Base-by-base conservation (phyloP, 2,797 vertebrate genomes). In the Acanthis flammea region DNA sequence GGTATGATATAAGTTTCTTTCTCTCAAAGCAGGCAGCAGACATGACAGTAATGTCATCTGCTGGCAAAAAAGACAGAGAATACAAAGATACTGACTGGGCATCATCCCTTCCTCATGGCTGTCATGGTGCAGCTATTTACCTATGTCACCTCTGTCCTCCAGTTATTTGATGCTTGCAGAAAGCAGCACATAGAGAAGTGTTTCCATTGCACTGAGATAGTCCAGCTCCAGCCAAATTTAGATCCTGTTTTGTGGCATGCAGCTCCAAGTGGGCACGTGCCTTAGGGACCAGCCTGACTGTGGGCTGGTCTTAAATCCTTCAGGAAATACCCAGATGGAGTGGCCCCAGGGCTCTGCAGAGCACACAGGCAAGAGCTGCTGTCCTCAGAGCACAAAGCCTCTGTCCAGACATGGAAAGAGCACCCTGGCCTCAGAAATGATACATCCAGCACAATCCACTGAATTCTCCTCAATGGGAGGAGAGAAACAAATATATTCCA, bases 301-400 rank as follows among this genome's bases (percentile, higher is more conserved):
- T 19, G 61, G 7, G 18, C 10, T 3, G 5, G 14, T 35, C 47
- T 50, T 79, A 33, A 50, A 83, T 24, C 14, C 41, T 45, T 53
- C 0, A 2, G 54, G 60, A 68, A 37, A 23, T 41, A 25, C 10
- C 7, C 2, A 0, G 7, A 4, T 48, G n/a, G 2, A 2, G 0
- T 53, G 17, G 33, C 15, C 13, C 13, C 30, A 22, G 48, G 63
- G 25, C 47, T 23, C 21, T 25, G 45, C 27, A 83, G 50, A 33
- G 28, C 76, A 37, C 6, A 1, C 22, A 44, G 47, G n/a, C 7
- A 25, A 53, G 41, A n/a, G 21, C 4, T 2, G 33, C 33, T 65
- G 66, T 61, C 78, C 45, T 54, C 47, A 42, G 31, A 88, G 63
- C 16, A 41, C 23, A 48, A 44, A 66, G 33, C 58, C 22, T 77